Evolutionary conservation across 1,140 invertebrate species (phyloP).

Genomic region (Mya arenaria): DNA sequence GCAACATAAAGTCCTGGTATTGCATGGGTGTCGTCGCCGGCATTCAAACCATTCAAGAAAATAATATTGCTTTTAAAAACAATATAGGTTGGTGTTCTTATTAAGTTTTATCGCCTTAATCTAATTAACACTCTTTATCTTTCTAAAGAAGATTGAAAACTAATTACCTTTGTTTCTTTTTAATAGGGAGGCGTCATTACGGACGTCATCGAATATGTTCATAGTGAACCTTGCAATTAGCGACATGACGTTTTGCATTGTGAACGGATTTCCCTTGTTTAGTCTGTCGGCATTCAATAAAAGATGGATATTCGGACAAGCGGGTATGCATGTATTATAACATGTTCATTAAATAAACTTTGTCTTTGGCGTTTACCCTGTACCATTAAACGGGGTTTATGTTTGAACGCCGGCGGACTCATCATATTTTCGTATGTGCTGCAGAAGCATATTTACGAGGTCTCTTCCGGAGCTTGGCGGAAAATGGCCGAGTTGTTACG

Average conservation of each 20-base stretch:
- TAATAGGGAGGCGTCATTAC: conserved; percentile 87
- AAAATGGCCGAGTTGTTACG: too few relatives aligned
- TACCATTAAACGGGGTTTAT: too few relatives aligned
- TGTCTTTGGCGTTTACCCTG: too few relatives aligned
- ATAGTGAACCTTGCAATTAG: conserved; percentile 93
- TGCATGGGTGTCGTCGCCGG: too few relatives aligned
- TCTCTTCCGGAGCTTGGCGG: too few relatives aligned
- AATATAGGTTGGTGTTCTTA: not conserved
- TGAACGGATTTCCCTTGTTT: conserved; percentile 79
- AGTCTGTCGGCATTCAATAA: conserved; percentile 74
- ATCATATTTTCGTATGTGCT: too few relatives aligned
- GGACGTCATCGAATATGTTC: conserved; percentile 95
- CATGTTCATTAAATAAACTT: too few relatives aligned
- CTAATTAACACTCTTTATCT: not conserved
- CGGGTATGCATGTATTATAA: too few relatives aligned
- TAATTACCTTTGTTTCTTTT: conserved; percentile 51
- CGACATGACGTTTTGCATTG: conserved; percentile 83
- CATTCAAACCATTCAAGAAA: not conserved
- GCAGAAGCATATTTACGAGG: too few relatives aligned
- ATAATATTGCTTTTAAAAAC: conserved; percentile 1
- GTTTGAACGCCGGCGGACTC: too few relatives aligned
- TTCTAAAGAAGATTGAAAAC: not conserved
- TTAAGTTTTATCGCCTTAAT: not conserved
- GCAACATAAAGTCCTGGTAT: too few relatives aligned
- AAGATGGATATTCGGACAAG: conserved; percentile 76